These are phyloP conservation scores for Eupithecia abbreviata DNA, from an alignment of 2,888 invertebrate genomes.

Conservation along the genomic window DNA sequence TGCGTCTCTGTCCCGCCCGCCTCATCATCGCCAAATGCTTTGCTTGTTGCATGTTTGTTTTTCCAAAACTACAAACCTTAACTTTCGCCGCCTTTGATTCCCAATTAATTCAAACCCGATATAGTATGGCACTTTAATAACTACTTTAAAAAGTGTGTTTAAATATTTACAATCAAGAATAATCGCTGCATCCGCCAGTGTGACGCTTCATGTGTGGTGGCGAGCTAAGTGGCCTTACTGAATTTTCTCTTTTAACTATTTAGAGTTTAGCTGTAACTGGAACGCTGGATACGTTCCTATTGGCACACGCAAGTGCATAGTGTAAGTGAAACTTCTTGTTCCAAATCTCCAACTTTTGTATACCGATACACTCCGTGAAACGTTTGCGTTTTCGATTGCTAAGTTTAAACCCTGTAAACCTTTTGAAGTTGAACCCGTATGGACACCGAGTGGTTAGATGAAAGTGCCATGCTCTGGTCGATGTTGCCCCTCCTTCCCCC, in stretches of 20 bases:
- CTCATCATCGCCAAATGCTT: slow-evolving; percentile 57
- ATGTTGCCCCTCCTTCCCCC: slow-evolving; percentile 72
- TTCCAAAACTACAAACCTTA: slow-evolving; percentile 58
- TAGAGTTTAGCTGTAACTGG: slow-evolving; percentile 68
- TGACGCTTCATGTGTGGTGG: slow-evolving; percentile 80
- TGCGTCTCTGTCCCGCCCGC: slow-evolving; percentile 26
- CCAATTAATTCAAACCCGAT: slow-evolving; percentile 72
- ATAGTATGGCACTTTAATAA: slow-evolving; percentile 82
- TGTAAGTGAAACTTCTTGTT: slow-evolving; percentile 84
- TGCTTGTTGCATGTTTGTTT: slow-evolving; percentile 71
- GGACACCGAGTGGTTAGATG: slow-evolving; percentile 72
- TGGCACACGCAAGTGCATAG: slow-evolving; percentile 83
- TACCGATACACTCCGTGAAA: slow-evolving; percentile 77
- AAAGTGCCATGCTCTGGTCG: slow-evolving; percentile 84
- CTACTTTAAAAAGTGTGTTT: slow-evolving; percentile 64
- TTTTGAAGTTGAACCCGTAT: slow-evolving; percentile 70
- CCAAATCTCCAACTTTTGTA: slow-evolving; percentile 84
- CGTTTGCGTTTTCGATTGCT: slow-evolving; percentile 81
- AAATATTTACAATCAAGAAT: slow-evolving; percentile 65
- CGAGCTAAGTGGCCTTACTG: slow-evolving; percentile 80
- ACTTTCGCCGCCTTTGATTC: slow-evolving; percentile 62
- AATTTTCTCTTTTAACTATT: slow-evolving; percentile 74
- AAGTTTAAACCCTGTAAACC: slow-evolving; percentile 70
- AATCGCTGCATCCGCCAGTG: slow-evolving; percentile 76
- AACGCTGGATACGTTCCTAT: slow-evolving; percentile 80